Percentiles rank a stretch among this genome's conserved stretches.
Conservation (phyloP, 1,140 invertebrate species). For the Hetaerina americana region DNA sequence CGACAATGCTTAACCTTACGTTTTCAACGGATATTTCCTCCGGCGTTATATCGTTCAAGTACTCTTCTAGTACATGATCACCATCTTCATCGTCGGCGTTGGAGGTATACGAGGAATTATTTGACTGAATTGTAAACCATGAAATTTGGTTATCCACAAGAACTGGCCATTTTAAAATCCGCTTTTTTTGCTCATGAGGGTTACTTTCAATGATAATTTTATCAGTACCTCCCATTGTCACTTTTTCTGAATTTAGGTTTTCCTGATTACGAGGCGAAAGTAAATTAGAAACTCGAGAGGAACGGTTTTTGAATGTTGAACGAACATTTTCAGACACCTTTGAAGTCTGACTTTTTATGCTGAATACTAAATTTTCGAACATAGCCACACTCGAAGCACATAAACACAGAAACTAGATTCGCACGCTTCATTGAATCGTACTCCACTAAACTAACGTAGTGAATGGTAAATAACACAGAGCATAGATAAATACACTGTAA, state of each 20-base stretch:
- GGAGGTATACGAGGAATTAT: constrained; percentile 10
- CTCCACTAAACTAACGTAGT: no score
- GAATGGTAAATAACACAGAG: no score
- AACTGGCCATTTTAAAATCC: constrained; percentile 28
- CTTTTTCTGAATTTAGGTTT: neutral
- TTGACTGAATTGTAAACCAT: constrained; percentile 26
- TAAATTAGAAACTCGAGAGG: constrained; percentile 12
- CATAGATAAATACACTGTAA: no score
- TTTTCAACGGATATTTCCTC: constrained; percentile 12
- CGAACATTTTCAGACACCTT: constrained; percentile 24
- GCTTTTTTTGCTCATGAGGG: constrained; percentile 10
- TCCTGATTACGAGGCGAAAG: neutral
- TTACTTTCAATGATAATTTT: constrained; percentile 24
- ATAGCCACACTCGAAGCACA: constrained; percentile 24
- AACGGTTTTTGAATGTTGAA: constrained; percentile 12
- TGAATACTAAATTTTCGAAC: constrained; percentile 36
- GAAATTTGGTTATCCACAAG: constrained; percentile 30
- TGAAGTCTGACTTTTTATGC: constrained; percentile 33
- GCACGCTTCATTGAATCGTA: no score
- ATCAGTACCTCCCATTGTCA: neutral
- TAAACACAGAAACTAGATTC: neutral
- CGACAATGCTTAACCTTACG: no score
- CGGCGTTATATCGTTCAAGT: constrained; percentile 17
- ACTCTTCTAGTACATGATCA: constrained; percentile 48
- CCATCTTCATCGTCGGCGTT: constrained; percentile 26